Base-by-base conservation (phyloP, 2,797 vertebrate species). In the Microctenopoma steveboyesi region DNA sequence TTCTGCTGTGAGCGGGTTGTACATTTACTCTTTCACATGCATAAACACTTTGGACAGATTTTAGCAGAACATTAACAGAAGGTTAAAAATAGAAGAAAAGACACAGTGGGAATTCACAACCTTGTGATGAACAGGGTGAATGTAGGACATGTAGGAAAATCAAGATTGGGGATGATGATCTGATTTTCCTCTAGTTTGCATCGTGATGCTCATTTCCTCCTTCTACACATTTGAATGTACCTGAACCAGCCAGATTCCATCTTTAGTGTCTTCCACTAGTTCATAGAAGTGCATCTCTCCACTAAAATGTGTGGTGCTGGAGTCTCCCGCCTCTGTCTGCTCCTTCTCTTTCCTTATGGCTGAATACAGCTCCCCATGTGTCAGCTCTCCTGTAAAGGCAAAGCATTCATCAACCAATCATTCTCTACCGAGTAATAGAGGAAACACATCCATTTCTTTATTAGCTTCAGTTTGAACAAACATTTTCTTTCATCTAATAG, bases 281-380 rank as follows among this genome's bases (percentile, higher is more conserved):
- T 99, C 98, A 78, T 98, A 99, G 89, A 99, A 99, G 89, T 99
- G 98, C 95, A 98, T 96, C 89, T 99, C 97, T 76, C 97, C 97
- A 74, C 94, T 99, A 72, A 99, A 99, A 85, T 96, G 94, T 33
- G 96, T 98, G 84, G 72, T 88, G 52, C 95, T 96, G 81, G 94
- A 93, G 62, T 95, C 92, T 0, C 95, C 94, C 11, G 95, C 93
- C 40, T 96, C 96, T 0, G 94, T 93, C 46, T 96, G 95, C 89
- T 98, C 96, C 74, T 96, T 95, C 84, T 98, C 96, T 15, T 91
- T 94, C 82, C 96, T 98, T 62, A 98, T 94, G 80, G 97, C 97
- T 0, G 98, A 98, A 87, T 99, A 99, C 66, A 99, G 93, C 90
- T 99, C 98, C 60, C 97, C 98, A 51, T 98, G 96, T 82, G 97